These are phyloP conservation scores for Stomatorhinus walkeri DNA, from an alignment of 2,797 vertebrate genomes.

Conservation along the genomic window DNA sequence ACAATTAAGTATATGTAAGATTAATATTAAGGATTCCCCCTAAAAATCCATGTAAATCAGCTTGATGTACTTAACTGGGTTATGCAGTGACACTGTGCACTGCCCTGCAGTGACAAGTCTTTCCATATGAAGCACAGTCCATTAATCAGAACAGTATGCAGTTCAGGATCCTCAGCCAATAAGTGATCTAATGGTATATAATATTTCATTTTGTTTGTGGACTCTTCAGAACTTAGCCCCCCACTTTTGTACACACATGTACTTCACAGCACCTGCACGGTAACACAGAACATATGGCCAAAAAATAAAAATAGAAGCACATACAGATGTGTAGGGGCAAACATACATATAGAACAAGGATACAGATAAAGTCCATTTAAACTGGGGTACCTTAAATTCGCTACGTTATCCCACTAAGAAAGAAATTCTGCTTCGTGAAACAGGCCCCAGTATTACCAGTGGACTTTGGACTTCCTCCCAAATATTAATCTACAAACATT, in stretches of 20 bases:
- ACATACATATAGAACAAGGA: background rate
- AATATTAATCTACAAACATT: background rate
- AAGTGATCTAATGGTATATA: conserved; percentile 14
- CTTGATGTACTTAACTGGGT: background rate
- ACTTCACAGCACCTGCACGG: background rate
- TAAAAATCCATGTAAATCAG: background rate
- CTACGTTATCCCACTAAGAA: background rate
- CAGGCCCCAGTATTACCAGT: background rate
- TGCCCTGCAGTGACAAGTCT: background rate
- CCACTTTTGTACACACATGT: background rate
- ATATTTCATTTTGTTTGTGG: background rate
- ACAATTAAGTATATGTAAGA: background rate
- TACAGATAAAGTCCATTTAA: background rate
- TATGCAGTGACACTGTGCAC: background rate
- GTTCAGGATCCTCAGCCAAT: background rate
- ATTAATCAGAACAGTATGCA: background rate
- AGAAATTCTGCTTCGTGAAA: background rate
- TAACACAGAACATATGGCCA: background rate
- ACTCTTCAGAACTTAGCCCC: background rate
- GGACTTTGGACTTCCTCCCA: background rate
- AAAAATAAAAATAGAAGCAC: background rate
- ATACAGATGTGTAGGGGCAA: background rate
- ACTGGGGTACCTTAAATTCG: background rate
- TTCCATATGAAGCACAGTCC: background rate
- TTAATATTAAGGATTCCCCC: background rate